Conservation (phyloP, 1,140 invertebrate genomes). For the Lerema accius region DNA sequence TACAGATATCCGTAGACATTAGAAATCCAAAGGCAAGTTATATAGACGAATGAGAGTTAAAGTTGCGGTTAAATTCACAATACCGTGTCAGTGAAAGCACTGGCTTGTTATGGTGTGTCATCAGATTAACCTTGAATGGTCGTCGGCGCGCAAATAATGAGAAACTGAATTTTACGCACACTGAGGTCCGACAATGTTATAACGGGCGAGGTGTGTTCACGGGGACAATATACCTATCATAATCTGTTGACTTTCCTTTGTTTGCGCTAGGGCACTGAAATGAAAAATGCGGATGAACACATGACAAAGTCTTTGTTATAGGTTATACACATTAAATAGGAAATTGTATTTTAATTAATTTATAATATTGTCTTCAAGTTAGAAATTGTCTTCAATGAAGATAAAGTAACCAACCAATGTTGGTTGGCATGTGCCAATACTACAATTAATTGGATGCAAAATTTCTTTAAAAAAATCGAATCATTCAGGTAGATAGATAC, state of each 20-base stretch:
- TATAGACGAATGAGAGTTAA: constrained; percentile 5
- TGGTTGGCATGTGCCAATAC: no score
- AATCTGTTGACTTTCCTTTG: constrained; percentile 28
- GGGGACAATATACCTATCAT: constrained; percentile 22
- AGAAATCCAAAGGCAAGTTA: no score
- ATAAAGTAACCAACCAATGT: no score
- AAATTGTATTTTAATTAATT: background rate
- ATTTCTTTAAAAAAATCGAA: no score
- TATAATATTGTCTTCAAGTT: no score
- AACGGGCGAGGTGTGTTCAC: constrained; percentile 43
- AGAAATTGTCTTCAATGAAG: no score
- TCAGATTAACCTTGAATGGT: constrained; percentile 41
- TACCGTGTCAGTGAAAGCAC: constrained; percentile 23
- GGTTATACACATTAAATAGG: background rate
- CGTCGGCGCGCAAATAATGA: constrained; percentile 46
- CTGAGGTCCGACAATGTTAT: constrained; percentile 50
- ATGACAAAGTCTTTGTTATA: constrained; percentile 7
- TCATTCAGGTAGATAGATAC: no score
- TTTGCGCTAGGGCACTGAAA: constrained; percentile 21
- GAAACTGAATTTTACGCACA: constrained; percentile 51
- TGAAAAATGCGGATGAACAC: constrained; percentile 33
- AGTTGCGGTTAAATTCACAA: constrained; percentile 2
- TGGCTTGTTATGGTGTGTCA: constrained; percentile 34
- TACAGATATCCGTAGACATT: no score
- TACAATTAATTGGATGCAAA: no score